Conservation (phyloP, 2,888 invertebrate genomes). For the Seladonia tumulorum region DNA sequence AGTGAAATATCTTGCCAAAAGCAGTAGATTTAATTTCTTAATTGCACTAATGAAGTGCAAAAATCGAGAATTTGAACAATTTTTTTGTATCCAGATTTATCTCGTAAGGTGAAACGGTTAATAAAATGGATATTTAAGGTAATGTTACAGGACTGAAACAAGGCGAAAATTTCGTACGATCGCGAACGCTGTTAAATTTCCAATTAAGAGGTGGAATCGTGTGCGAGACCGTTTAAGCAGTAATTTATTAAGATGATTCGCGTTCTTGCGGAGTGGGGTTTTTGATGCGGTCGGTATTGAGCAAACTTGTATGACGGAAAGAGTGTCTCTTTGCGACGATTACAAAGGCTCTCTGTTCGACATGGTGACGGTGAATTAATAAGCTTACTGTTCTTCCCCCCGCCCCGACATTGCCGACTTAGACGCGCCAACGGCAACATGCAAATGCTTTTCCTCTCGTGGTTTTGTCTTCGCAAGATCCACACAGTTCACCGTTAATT, state of each 20-base stretch:
- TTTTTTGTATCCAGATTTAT: neutral
- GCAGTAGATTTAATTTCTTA: neutral
- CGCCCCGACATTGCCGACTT: conserved; percentile 28
- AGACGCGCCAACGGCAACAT: conserved; percentile 32
- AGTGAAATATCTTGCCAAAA: neutral
- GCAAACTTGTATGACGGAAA: conserved; percentile 9
- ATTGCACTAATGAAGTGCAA: no score
- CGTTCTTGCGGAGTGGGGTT: neutral
- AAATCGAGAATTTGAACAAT: no score
- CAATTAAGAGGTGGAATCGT: neutral
- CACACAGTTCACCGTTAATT: neutral
- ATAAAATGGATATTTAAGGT: neutral
- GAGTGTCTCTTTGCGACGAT: conserved; percentile 11
- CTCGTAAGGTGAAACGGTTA: neutral
- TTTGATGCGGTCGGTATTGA: neutral
- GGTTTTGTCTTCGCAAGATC: conserved; percentile 34
- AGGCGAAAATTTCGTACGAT: neutral
- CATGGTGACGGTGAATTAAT: conserved; percentile 30
- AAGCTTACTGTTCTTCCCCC: conserved; percentile 31
- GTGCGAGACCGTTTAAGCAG: neutral
- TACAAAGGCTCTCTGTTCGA: conserved; percentile 23
- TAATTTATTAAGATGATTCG: conserved; percentile 1
- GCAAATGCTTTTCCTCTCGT: neutral
- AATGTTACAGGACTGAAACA: neutral
- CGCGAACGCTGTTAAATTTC: neutral